Evolutionary conservation across 2,113 vertebrate genomes (phyloP), one percentile per base, ranked within the genome.

Genomic region (Ceratotherium simum): DNA sequence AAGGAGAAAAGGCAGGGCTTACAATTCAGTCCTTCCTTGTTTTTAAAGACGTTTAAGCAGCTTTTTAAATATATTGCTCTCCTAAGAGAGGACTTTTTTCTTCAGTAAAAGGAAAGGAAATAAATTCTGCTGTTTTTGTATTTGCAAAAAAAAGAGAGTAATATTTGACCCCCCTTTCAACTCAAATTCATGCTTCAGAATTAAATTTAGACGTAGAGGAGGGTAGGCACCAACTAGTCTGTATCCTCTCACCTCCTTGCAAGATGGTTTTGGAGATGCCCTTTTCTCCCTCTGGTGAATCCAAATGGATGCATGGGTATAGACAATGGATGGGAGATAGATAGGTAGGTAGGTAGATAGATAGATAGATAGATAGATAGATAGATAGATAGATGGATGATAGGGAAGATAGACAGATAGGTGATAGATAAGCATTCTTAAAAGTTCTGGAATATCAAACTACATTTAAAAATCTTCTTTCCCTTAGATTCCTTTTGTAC

Each of bases 31-130:
- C 51, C 9, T 46, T 73, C 3, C 31, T 64, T 70, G 17, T 65
- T 78, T 94, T 56, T 54, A 62, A 88, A 90, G 79, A 56, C 48
- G 16, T 5, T 11, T 67, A 92, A 36, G 33, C 21, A 81, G 36
- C 23, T 78, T 95, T 91, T 90, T 65, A 3, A 86, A 93, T 73
- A 39, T 58, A 36, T 18, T 65, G 5, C 4, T 85, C 5, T 58
- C 23, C 36, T 92, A 65, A 60, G 8, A 42, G 11, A 9, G 20
- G 6, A 14, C 3, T 48, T 25, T 91, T 78, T 39, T 54, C 42
- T 86, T 79, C n/a, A 79, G 8, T 58, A n/a, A 92, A 72, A 94
- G 69, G 16, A 73, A 96, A 84, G 20, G 12, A 62, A 95, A 75
- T 92, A 87, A 69, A 82, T 46, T 65, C 8, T 79, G n/a, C 29